Conservation (phyloP, 2,113 vertebrate species). For the Bos taurus region DNA sequence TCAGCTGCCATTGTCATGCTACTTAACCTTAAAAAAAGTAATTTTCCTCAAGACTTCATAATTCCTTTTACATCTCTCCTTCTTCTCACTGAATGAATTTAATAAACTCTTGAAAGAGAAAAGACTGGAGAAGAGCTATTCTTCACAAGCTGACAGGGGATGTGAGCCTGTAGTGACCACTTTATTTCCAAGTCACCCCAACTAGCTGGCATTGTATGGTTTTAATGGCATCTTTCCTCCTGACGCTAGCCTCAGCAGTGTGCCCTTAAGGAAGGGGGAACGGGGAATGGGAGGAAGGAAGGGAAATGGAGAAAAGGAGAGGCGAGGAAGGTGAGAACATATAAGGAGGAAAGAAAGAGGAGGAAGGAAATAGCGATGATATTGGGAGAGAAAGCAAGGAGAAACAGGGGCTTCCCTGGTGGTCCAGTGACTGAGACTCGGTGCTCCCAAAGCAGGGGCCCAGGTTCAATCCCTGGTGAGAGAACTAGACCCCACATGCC, state of each 20-base stretch:
- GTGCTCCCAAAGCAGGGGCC: neutral
- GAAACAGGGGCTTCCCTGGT: neutral
- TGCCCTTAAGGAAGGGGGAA: neutral
- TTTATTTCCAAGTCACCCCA: neutral
- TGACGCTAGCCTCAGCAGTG: neutral
- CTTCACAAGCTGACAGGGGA: neutral
- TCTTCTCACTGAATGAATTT: slow-evolving; percentile 57
- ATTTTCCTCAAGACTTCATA: slow-evolving; percentile 73
- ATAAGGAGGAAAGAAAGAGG: neutral
- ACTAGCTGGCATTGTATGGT: rapidly evolving
- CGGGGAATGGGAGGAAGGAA: neutral
- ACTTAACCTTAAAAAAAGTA: slow-evolving; percentile 71
- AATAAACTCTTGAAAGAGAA: slow-evolving; percentile 47
- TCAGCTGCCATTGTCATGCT: slow-evolving; percentile 73
- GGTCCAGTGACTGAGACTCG: neutral
- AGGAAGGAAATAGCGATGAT: neutral
- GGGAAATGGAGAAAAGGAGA: neutral
- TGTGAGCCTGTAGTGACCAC: neutral
- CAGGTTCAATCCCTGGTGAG: neutral
- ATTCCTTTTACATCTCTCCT: slow-evolving; percentile 66
- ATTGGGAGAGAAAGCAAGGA: too few relatives aligned
- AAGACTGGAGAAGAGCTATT: neutral
- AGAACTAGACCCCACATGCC: neutral
- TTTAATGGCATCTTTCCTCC: neutral
- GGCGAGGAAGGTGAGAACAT: neutral